These are phyloP conservation scores for Tetramorium bicarinatum DNA, from an alignment of 2,888 invertebrate genomes.

Conservation along the genomic window DNA sequence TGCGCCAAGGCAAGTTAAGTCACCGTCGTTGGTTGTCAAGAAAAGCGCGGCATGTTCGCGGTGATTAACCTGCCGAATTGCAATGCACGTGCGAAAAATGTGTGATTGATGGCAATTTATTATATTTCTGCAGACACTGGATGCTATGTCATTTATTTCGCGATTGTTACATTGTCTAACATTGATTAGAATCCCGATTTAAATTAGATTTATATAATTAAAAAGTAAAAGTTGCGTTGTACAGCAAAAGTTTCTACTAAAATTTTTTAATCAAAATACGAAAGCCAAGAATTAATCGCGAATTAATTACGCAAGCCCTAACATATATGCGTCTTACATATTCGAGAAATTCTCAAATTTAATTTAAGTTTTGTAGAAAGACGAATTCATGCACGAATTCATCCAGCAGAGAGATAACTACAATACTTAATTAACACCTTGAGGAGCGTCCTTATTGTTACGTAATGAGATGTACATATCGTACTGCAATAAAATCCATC, in stretches of 20 bases:
- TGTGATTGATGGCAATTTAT: not conserved
- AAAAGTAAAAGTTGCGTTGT: not conserved
- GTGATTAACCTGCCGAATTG: not conserved
- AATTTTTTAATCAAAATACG: not conserved
- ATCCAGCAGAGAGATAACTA: conserved; percentile 10
- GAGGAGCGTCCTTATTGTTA: conserved; percentile 28
- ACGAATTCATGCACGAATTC: not conserved
- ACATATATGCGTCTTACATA: not conserved
- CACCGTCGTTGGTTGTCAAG: conserved; percentile 48
- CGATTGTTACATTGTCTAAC: not conserved
- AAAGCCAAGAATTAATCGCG: not conserved
- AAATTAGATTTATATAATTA: not conserved
- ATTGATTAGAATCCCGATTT: not conserved
- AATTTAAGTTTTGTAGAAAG: conserved; percentile 3
- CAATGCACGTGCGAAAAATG: not conserved
- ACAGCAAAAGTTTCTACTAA: not conserved
- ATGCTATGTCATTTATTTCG: not conserved
- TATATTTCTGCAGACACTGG: not conserved
- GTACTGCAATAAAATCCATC: not conserved
- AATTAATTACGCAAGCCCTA: not conserved
- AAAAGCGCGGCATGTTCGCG: not conserved
- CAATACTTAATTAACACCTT: conserved; percentile 33
- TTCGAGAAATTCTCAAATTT: not conserved
- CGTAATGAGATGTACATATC: conserved; percentile 24
- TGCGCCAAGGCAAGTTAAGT: conserved; percentile 63